Percentiles rank a stretch among this genome's conserved stretches.
These are phyloP conservation scores for Nematostella vectensis DNA, from an alignment of 92 coral and sea anemone genomes.

Conservation along the genomic window DNA sequence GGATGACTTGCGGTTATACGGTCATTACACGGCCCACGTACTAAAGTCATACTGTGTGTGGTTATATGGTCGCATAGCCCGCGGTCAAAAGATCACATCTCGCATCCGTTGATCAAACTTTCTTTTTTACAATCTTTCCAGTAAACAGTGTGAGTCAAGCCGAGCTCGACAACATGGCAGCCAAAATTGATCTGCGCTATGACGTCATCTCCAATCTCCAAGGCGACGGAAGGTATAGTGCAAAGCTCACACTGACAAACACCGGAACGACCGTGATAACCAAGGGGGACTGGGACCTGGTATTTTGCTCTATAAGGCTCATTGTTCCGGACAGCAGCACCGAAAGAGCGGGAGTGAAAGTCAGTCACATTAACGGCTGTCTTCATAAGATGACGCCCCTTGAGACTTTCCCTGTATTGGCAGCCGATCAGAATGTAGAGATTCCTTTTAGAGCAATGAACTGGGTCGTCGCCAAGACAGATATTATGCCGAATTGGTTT, in stretches of 20 bases:
- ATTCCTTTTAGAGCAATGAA: conserved; percentile 32
- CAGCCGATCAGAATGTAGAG: conserved; percentile 20
- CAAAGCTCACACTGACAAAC: conserved; percentile 62
- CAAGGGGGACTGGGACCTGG: conserved; percentile 74
- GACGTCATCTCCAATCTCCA: conserved; percentile 50
- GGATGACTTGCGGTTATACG: too few species aligned
- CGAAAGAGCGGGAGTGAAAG: conserved; percentile 37
- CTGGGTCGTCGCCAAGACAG: conserved; percentile 67
- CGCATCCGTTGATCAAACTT: too few species aligned
- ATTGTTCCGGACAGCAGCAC: conserved; percentile 49
- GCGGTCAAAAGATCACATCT: too few species aligned
- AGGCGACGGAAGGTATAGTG: conserved; percentile 9
- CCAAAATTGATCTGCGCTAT: conserved; percentile 56
- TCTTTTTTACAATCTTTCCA: background rate
- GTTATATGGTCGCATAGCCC: too few species aligned
- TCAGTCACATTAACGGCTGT: conserved; percentile 62
- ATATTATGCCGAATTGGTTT: conserved; percentile 80
- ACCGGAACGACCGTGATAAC: conserved; percentile 38
- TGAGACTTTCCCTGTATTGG: conserved; percentile 32
- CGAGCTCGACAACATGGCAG: conserved; percentile 65
- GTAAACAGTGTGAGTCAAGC: conserved; percentile 17
- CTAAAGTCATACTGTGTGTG: too few species aligned
- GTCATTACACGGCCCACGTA: too few species aligned
- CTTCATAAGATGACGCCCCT: conserved; percentile 58
- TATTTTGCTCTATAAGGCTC: conserved; percentile 76